phyloP scores from a whole-genome alignment of 2,797 vertebrate species.

The Echeneis naucrates region DNA sequence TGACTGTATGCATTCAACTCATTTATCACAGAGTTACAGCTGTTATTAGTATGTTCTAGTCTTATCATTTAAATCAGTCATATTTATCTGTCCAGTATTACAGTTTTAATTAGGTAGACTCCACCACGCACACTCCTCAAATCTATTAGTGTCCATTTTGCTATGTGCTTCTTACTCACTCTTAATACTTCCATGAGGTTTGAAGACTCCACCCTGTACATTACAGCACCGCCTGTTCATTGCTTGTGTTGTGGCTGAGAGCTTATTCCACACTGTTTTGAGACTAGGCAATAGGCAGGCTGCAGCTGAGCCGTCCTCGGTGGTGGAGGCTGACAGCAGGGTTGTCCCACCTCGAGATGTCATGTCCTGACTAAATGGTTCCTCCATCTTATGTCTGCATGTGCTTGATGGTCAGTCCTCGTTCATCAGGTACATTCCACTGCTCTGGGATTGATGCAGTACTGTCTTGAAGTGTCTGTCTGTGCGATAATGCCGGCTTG shows the following conservation, averaged over 20 bases:
- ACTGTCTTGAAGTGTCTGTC: conserved; percentile 43
- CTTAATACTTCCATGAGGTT: conserved; percentile 66
- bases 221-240: conserved; percentile 14
- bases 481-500: conserved; percentile 50
- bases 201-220: conserved; percentile 30
- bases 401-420: conserved; percentile 31
- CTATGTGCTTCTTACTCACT: conserved; percentile 54
- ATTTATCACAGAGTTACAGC: conserved; percentile 61
- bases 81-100: conserved; percentile 62
- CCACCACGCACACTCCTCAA: conserved; percentile 32
- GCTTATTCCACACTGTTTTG: conserved; percentile 44
- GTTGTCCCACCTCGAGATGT: conserved; percentile 14
- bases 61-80: conserved; percentile 64
- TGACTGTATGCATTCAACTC: conserved; percentile 75
- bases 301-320: conserved; percentile 3
- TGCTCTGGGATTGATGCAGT: conserved; percentile 49
- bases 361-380: conserved; percentile 22
- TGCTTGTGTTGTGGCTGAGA: conserved; percentile 25
- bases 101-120: conserved; percentile 45
- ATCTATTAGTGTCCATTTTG: conserved; percentile 52
- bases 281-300: conserved; percentile 15
- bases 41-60: conserved; percentile 73
- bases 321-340: conserved; percentile 11
- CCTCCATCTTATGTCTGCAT: conserved; percentile 26
- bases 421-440: conserved; percentile 49